Base-by-base conservation (phyloP, 2,113 vertebrate genomes). In the Myodes glareolus region DNA sequence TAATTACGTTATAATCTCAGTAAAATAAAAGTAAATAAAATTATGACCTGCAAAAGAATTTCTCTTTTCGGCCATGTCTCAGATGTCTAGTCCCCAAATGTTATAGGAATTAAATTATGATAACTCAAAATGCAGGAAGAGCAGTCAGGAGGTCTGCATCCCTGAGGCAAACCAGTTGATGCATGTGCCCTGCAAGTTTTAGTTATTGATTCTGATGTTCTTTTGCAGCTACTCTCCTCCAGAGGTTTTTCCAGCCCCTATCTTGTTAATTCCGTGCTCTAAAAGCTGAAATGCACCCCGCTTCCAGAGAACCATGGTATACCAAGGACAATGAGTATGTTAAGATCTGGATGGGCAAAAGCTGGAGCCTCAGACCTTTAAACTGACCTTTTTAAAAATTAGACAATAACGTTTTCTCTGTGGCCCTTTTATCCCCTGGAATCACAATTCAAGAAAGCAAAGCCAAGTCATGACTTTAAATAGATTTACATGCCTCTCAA, bases 31-130 rank as follows among this genome's bases (percentile, higher is more conserved):
- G 17, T 55, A 55, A 36, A n/a, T 36, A 55, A 55, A 81, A n/a
- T 52, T 55, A 12, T n/a, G 55, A 58, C n/a, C 50, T 81, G 25
- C 36, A 36, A 81, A 81, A 80, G 36, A 58, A 81, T 19, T 47
- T 97, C 90, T 94, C 70, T 94, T 96, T 95, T 96, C 88, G 90
- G 92, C 94, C 89, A 90, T 87, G 96, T 95, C 73, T 95, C 14
- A 45, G 88, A 31, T 92, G 96, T 94, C 94, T 95, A 94, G 94
- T 96, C 96, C 94, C 95, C 97, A 97, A 96, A 92, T 97, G 96
- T 90, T 96, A 84, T 75, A 95, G 88, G 36, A 90, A 96, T 52
- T 94, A 95, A 97, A 96, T 97, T 96, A 86, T 65, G 92, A 95
- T 98, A 96, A 96, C 96, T 98, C 94, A 97, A 92, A 88, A 95